Percentiles rank a stretch among this genome's conserved stretches.
Evolutionary conservation across 2,888 invertebrate species (phyloP).

Genomic region (Seira ritae): DNA sequence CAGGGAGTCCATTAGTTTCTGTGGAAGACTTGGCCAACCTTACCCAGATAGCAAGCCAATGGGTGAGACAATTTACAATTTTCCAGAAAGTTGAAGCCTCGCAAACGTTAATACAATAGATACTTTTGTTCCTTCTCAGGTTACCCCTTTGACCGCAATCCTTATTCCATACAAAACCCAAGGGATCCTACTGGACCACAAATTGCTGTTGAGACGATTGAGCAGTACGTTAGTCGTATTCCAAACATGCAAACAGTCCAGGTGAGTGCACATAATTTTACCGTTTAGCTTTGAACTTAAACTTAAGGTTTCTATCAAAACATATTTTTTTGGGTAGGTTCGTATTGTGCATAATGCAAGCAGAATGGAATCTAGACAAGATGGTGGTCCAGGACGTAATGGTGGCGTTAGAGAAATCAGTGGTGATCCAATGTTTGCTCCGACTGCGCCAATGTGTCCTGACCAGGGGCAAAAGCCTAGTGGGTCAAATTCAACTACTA

Average conservation of each 20-base stretch:
- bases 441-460: conserved; percentile 3
- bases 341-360: conserved; percentile 36
- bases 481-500: neutral
- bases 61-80: conserved; percentile 80
- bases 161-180: conserved; percentile 34
- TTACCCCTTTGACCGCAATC: conserved; percentile 64
- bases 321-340: no score
- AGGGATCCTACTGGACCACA: conserved; percentile 44
- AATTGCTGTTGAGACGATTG: conserved; percentile 47
- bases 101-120: neutral
- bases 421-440: conserved; percentile 28
- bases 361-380: conserved; percentile 14
- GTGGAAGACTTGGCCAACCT: conserved; percentile 85
- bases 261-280: conserved; percentile 38
- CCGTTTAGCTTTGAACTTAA: no score
- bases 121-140: no score
- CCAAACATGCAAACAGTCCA: conserved; percentile 63
- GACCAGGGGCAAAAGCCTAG: conserved; percentile 7
- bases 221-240: conserved; percentile 51
- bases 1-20: conserved; percentile 86
- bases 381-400: conserved; percentile 31
- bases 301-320: no score
- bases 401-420: conserved; percentile 27
- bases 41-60: conserved; percentile 89
- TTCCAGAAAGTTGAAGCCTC: conserved; percentile 5